Base-by-base conservation (phyloP, 2,113 vertebrate genomes). In the Cnemophilus loriae region DNA sequence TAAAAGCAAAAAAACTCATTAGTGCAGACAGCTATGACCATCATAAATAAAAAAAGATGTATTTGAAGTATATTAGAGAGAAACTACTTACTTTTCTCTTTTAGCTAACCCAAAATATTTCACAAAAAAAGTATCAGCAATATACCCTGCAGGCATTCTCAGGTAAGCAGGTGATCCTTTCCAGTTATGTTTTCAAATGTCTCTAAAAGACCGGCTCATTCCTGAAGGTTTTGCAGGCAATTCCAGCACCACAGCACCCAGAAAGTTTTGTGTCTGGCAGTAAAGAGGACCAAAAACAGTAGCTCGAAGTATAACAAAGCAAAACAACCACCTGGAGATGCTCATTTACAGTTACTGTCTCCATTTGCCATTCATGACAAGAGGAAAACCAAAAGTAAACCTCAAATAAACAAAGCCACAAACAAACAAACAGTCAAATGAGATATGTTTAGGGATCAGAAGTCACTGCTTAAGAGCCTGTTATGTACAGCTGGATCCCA, bases 81-180 rank as follows among this genome's bases (percentile, higher is more conserved):
- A 79, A 75, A 37, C 10, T 23, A 18, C 41, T 35, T 30, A 11
- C 26, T 80, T 49, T 18, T 35, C 5, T 26, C n/a, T 56, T 63
- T 49, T 26, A 52, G 12, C 15, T 13, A 65, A 35, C 7, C 7
- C 44, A 27, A 75, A 88, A 46, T 3, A 3, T 44, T 42, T 84
- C 26, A 27, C 20, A 7, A 56, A 82, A 39, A 33, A 67, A 2
- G 0, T 8, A 8, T 39, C 0, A 6, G 7, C n/a, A 42, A 7
- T 16, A 9, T 10, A 16, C 4, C 7, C 28, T 9, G 27, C 42
- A 6, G 30, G 23, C 17, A 16, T 69, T 14, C 20, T 61, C 41
- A 47, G 28, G 28, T 16, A 64, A 84, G 22, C 3, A 3, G 10
- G 6, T 8, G 8, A 42, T 44, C 28, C 8, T 57, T 30, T 50